Percentiles rank a stretch among this genome's conserved stretches.
These are phyloP conservation scores for Chelonoidis abingdonii DNA, from an alignment of 2,113 vertebrate species.

Conservation along the genomic window DNA sequence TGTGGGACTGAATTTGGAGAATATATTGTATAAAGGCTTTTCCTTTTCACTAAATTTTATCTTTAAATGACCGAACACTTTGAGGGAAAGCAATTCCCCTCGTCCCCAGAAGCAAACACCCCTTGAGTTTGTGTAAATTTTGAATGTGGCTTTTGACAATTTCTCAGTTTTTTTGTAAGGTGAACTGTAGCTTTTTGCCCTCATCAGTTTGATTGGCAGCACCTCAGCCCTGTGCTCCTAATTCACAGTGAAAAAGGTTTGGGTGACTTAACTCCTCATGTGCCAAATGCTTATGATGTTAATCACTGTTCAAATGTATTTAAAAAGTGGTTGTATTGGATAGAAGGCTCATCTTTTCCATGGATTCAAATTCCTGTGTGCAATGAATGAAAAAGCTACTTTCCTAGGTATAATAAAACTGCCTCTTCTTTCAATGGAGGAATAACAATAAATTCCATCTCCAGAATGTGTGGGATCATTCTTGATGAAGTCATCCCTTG, in stretches of 20 bases:
- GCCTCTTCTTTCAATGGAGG: conserved; percentile 18
- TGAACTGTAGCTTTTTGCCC: conserved; percentile 1
- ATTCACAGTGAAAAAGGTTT: conserved; percentile 21
- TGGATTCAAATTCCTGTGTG: conserved; percentile 14
- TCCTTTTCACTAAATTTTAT: not conserved
- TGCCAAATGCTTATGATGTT: not conserved
- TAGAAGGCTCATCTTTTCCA: conserved; percentile 11
- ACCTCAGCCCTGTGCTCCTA: not conserved
- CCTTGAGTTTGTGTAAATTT: conserved; percentile 38
- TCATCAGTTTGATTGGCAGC: not conserved
- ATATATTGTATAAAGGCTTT: not conserved
- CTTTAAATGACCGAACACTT: not conserved
- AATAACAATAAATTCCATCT: conserved; percentile 43
- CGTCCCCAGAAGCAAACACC: conserved; percentile 9
- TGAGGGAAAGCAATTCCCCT: conserved; percentile 20
- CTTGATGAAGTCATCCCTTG: not conserved
- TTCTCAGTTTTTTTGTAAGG: conserved; percentile 11
- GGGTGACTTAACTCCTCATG: not conserved
- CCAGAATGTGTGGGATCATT: not conserved
- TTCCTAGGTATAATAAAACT: conserved; percentile 47
- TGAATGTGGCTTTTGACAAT: conserved; percentile 51
- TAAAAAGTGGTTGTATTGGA: not conserved
- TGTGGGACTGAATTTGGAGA: conserved; percentile 25
- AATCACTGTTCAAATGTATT: not conserved
- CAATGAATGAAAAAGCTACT: not conserved